phyloP scores from a whole-genome alignment of 2,797 vertebrate species.

The Philypnodon macrostomus region DNA sequence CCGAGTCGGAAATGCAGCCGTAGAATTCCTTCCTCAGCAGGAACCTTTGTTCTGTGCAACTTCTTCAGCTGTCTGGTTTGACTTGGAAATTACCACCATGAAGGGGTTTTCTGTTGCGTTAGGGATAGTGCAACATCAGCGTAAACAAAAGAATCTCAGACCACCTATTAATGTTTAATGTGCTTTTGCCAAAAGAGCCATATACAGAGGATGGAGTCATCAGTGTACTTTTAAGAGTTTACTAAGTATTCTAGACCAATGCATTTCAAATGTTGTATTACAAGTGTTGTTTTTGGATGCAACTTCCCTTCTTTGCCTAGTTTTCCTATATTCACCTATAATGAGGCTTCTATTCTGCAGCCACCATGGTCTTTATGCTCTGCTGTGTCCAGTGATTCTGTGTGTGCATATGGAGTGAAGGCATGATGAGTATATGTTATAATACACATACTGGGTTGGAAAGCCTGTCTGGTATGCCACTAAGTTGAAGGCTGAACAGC shows the following conservation, averaged over 20 bases:
- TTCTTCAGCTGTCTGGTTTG: constrained; percentile 5
- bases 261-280: neutral
- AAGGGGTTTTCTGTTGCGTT: constrained; percentile 3
- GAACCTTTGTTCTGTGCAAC: constrained; percentile 26
- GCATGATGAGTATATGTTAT: constrained; percentile 32
- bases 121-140: neutral
- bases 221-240: neutral
- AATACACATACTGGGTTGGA: constrained; percentile 10
- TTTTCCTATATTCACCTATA: neutral
- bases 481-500: constrained; percentile 9
- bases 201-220: neutral
- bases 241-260: too few species aligned
- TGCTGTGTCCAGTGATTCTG: constrained; percentile 10
- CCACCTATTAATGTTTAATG: constrained; percentile 7
- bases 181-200: neutral
- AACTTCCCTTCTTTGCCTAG: neutral
- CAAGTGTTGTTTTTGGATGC: neutral
- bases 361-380: constrained; percentile 3
- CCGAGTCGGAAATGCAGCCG: constrained; percentile 17
- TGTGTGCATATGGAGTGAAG: constrained; percentile 29
- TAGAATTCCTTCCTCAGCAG: constrained; percentile 12
- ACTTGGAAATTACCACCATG: constrained; percentile 5
- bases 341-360: neutral
- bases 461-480: constrained; percentile 13
- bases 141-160: constrained; percentile 12